These are phyloP conservation scores for Brenthis daphne DNA, from an alignment of 2,888 invertebrate species.

Conservation along the genomic window DNA sequence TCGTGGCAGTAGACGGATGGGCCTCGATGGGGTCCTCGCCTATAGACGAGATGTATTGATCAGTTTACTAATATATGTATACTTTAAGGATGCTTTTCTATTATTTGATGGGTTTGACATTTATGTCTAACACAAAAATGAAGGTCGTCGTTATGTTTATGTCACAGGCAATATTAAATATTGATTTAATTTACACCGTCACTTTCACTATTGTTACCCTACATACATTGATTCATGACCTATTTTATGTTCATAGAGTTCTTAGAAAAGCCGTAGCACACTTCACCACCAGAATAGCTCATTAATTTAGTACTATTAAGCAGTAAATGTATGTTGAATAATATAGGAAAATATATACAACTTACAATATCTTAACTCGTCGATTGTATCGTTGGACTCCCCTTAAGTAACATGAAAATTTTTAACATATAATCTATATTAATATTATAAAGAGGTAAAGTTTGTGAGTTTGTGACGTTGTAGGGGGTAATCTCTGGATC, in stretches of 20 bases:
- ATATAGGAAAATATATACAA: no score
- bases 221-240: conserved; percentile 34
- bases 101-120: conserved; percentile 15
- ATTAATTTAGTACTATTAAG: background rate
- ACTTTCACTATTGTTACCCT: conserved; percentile 25
- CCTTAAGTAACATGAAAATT: no score
- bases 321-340: no score
- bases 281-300: background rate
- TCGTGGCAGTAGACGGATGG: conserved; percentile 48
- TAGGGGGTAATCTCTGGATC: no score
- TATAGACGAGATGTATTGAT: conserved; percentile 57
- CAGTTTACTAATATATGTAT: conserved; percentile 40
- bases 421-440: no score
- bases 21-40: conserved; percentile 36
- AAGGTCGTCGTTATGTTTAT: conserved; percentile 32
- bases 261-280: conserved; percentile 13
- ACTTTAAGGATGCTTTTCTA: background rate
- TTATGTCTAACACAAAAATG: conserved; percentile 12
- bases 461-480: no score
- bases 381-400: no score
- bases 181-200: conserved; percentile 35
- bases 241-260: conserved; percentile 27
- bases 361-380: no score
- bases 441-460: no score
- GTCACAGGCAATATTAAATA: conserved; percentile 34